phyloP scores from a whole-genome alignment of 2,888 invertebrate genomes.

The Tenodera sinensis region DNA sequence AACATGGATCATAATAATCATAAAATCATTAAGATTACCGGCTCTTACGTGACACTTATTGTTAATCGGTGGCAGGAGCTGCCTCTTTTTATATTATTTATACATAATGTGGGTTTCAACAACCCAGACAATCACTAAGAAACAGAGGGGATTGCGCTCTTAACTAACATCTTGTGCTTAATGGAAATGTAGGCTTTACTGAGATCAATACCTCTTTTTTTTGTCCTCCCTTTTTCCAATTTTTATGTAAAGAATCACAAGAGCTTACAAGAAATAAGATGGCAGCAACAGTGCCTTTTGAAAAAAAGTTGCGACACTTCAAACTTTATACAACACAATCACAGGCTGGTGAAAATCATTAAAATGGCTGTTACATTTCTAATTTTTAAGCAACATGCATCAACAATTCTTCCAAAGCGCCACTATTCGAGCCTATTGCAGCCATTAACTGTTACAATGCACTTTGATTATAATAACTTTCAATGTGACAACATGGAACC shows the following conservation, averaged over 20 bases:
- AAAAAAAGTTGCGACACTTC: neutral
- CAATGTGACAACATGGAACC: neutral
- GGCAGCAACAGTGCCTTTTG: neutral
- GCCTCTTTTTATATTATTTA: neutral
- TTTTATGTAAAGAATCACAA: neutral
- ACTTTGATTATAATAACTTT: neutral
- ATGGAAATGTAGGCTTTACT: conserved; percentile 11
- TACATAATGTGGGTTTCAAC: neutral
- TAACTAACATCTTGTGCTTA: neutral
- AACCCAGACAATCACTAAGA: conserved; percentile 10
- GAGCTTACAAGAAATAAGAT: neutral
- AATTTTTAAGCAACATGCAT: neutral
- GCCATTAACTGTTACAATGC: neutral
- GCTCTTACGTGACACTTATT: conserved; percentile 6
- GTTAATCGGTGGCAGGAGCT: conserved; percentile 15
- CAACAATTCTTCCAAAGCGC: neutral
- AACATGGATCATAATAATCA: conserved; percentile 10
- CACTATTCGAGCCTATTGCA: neutral
- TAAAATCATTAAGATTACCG: conserved; percentile 7
- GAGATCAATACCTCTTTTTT: conserved; percentile 6
- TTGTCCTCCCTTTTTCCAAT: neutral
- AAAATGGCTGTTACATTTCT: neutral
- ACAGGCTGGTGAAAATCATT: neutral
- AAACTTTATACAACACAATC: neutral
- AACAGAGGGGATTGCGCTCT: conserved; percentile 9